Evolutionary conservation across 2,113 vertebrate genomes (phyloP).

Genomic region (Neodontobutis hainanensis): DNA sequence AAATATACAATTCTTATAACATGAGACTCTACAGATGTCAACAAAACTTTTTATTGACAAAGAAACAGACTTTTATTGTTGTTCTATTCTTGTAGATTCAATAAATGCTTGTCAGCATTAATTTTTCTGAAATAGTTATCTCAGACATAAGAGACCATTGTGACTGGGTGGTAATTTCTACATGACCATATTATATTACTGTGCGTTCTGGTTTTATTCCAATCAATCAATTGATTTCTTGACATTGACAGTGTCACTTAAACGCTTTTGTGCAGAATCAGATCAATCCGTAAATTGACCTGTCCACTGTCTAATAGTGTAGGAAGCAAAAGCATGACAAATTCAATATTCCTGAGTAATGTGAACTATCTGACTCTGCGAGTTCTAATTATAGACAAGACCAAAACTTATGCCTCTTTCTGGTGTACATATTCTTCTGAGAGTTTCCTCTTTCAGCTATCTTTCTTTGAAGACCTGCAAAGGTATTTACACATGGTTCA

Average conservation of each 20-base stretch:
- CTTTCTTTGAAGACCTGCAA: not conserved
- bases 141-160: not conserved
- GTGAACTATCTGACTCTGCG: conserved; percentile 16
- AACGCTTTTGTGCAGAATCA: not conserved
- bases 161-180: not conserved
- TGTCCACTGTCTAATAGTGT: conserved; percentile 14
- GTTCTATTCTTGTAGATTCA: no score
- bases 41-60: not conserved
- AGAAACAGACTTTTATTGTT: not conserved
- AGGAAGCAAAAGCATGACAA: conserved; percentile 9
- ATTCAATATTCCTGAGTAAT: conserved; percentile 23
- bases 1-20: no score
- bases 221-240: conserved; percentile 36
- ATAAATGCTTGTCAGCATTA: no score
- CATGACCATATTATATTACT: conserved; percentile 27
- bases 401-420: conserved; percentile 1
- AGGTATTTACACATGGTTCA: no score
- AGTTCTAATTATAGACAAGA: conserved; percentile 25
- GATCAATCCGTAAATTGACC: conserved; percentile 8
- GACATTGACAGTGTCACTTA: conserved; percentile 13
- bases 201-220: conserved; percentile 41
- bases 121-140: not conserved
- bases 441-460: not conserved
- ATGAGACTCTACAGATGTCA: no score
- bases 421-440: not conserved